Percentiles rank a stretch among this genome's conserved stretches.
Evolutionary conservation across 2,797 vertebrate species (phyloP).

Genomic region (Syngnathus rostellatus): DNA sequence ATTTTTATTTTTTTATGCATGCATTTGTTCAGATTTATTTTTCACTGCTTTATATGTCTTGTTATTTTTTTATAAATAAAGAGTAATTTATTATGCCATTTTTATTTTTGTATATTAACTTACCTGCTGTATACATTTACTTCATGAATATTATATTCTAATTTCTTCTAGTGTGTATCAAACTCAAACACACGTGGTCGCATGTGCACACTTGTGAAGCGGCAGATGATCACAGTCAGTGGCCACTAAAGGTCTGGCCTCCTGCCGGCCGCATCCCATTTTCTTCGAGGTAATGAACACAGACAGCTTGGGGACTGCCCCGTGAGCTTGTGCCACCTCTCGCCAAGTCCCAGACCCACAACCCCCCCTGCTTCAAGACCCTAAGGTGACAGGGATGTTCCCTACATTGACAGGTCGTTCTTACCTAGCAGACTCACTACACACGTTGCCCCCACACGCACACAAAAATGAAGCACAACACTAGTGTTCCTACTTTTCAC

Average conservation of each 20-base stretch:
- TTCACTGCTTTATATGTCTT: too few relatives aligned
- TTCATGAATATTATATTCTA: too few relatives aligned
- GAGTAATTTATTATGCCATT: too few relatives aligned
- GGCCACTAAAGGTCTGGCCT: conserved; percentile 81
- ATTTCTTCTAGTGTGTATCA: too few relatives aligned
- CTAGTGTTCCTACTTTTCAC: conserved; percentile 23
- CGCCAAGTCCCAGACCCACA: neutral
- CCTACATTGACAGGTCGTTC: conserved; percentile 80
- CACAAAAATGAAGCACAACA: conserved; percentile 16
- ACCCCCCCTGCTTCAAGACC: conserved; percentile 66
- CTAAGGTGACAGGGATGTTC: conserved; percentile 79
- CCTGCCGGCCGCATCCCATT: conserved; percentile 83
- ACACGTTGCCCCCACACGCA: conserved; percentile 28
- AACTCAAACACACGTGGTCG: conserved; percentile 26
- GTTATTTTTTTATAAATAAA: too few relatives aligned
- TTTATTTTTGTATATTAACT: too few relatives aligned
- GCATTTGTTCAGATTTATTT: too few relatives aligned
- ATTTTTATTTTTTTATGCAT: too few relatives aligned
- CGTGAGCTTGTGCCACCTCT: conserved; percentile 65
- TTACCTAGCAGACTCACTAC: conserved; percentile 72
- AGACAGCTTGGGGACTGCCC: conserved; percentile 90
- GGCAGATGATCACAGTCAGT: conserved; percentile 82
- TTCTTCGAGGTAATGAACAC: conserved; percentile 90
- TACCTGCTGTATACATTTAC: too few relatives aligned
- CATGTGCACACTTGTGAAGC: conserved; percentile 42